These are phyloP conservation scores for Oscheius sp. DNA, from an alignment of 2,888 invertebrate genomes.

Conservation along the genomic window DNA sequence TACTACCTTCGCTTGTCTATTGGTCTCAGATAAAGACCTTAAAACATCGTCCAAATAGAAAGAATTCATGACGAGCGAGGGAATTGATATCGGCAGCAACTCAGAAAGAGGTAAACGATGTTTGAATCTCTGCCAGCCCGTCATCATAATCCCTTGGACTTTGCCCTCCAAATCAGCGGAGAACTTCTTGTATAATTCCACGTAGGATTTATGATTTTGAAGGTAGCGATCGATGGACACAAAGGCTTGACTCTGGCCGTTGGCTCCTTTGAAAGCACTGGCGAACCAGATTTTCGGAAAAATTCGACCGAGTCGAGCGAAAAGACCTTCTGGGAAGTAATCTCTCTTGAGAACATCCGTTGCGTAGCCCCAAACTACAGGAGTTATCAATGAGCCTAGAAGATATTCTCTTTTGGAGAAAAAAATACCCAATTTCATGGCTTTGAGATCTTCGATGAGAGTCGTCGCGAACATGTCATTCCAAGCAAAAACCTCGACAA, in stretches of 20 bases:
- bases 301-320: conserved; percentile 69
- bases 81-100: conserved; percentile 71
- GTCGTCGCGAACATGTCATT: conserved; percentile 68
- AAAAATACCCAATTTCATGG: conserved; percentile 22
- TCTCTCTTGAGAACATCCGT: conserved; percentile 55
- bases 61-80: conserved; percentile 60
- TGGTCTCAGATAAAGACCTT: not conserved
- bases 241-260: conserved; percentile 80
- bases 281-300: conserved; percentile 83
- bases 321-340: conserved; percentile 66
- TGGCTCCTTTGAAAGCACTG: conserved; percentile 87
- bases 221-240: conserved; percentile 79
- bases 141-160: conserved; percentile 62
- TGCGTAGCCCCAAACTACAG: conserved; percentile 65
- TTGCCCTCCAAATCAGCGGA: conserved; percentile 8
- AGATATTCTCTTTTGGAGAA: not conserved
- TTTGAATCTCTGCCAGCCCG: conserved; percentile 71
- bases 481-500: conserved; percentile 60
- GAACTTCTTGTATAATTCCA: conserved; percentile 69
- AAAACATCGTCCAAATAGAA: conserved; percentile 44
- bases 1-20: conserved; percentile 14
- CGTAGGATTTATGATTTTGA: conserved; percentile 81
- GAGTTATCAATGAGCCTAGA: conserved; percentile 36
- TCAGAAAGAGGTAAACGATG: conserved; percentile 74
- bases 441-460: conserved; percentile 35